Base-by-base conservation (phyloP, 2,797 vertebrate species). In the Sebastes kiyomatsui region DNA sequence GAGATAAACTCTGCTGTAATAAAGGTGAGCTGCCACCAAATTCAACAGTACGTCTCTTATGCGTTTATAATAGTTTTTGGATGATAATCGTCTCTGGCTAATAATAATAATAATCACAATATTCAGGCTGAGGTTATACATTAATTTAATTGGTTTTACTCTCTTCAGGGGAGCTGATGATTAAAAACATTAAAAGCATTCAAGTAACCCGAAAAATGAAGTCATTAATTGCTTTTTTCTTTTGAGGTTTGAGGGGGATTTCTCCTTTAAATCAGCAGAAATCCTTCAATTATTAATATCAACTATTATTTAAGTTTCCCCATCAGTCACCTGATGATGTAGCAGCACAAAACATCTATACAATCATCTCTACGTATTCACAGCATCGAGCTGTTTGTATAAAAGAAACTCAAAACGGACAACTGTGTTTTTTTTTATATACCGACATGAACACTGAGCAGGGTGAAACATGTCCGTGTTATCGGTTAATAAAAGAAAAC, bases 281-380 rank as follows among this genome's bases (percentile, higher is more conserved):
- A 32, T 67, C 16, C 23, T 38, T 30, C 55, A 14, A 5, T 54
- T 46, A 55, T 18, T 1, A 33, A n/a, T 30, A 54, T 25, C 5
- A 23, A 9, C 33, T 28, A 38, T 22, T 18, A 54, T 22, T 18
- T 38, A 38, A 4, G 2, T 55, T 30, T 65, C 52, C 52, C 23
- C 27, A 25, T 56, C 16, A 61, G 54, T 33, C 52, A 18, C 6
- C 3, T 33, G 30, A 11, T 58, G 71, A 33, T 18, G 27, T 18
- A 71, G 80, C 72, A 67, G 61, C 75, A 60, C 42, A 60, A n/a
- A 60, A 18, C 55, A 12, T n/a, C 28, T 23, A 27, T 20, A 75
- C 75, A 79, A 32, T 67, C 71, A 65, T 42, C 20, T 27, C 27
- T 27, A 27, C 27, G 27, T 27, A 27, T 27, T 22, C 14, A 33